phyloP scores from a whole-genome alignment of 2,888 invertebrate species.

The Rotaria sp. region DNA sequence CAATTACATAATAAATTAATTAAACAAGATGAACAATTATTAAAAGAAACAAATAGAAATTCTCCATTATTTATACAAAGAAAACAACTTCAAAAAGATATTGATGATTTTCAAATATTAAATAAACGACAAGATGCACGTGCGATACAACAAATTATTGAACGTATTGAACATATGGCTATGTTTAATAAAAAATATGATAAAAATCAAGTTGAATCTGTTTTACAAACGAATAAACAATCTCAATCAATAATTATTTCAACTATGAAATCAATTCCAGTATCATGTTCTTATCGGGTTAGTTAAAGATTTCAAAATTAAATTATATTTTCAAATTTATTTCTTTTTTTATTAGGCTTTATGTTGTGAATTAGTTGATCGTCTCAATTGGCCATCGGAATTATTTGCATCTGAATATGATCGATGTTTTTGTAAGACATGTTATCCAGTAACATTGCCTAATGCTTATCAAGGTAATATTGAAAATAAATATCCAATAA shows the following conservation, averaged over 20 bases:
- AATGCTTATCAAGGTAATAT: neutral
- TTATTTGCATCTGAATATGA: neutral
- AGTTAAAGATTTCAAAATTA: neutral
- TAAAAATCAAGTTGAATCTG: neutral
- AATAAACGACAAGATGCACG: neutral
- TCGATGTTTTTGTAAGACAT: slow-evolving; percentile 19
- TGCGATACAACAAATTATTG: neutral
- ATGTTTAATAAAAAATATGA: neutral
- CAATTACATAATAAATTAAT: neutral
- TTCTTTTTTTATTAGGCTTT: neutral
- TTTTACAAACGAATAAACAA: neutral
- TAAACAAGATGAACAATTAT: slow-evolving; percentile 2
- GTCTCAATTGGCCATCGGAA: neutral
- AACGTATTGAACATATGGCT: neutral
- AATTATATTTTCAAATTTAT: neutral
- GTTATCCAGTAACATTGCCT: neutral
- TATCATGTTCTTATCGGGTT: neutral
- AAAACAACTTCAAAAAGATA: slow-evolving; percentile 9
- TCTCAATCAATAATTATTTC: neutral
- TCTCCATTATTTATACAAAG: neutral
- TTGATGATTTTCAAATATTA: neutral
- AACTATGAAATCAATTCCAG: neutral
- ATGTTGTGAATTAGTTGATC: neutral
- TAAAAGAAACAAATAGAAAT: neutral
- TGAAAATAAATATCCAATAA: neutral